Evolutionary conservation across 2,797 vertebrate genomes (phyloP).

Genomic region (Onychomys leucogaster): DNA sequence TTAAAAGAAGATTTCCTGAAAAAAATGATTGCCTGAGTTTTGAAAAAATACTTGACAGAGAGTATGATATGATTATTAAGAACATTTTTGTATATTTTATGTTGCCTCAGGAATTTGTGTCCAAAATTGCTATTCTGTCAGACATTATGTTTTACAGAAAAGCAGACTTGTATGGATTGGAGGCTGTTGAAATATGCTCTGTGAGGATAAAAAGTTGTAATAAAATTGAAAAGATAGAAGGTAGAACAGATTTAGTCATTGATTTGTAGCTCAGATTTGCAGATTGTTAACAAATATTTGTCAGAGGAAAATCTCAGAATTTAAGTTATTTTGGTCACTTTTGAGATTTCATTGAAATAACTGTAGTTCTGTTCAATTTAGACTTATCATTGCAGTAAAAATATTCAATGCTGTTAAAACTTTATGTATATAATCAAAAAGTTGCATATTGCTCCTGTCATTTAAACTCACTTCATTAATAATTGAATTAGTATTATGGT

Average conservation of each 20-base stretch:
- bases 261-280: neutral
- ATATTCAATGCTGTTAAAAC: constrained; percentile 15
- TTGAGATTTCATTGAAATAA: neutral
- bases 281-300: constrained; percentile 52
- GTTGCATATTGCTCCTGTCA: neutral
- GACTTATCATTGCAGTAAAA: neutral
- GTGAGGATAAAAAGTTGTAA: neutral
- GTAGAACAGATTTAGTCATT: constrained; percentile 41
- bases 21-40: neutral
- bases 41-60: constrained; percentile 51
- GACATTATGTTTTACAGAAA: constrained; percentile 27
- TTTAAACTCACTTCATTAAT: constrained; percentile 40
- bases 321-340: constrained; percentile 35
- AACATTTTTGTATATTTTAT: constrained; percentile 60
- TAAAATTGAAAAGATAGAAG: neutral
- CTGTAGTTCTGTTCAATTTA: neutral
- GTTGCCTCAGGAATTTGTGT: constrained; percentile 39
- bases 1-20: constrained; percentile 12
- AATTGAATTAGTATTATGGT: neutral
- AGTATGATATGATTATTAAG: constrained; percentile 2
- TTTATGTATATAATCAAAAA: neutral
- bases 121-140: constrained; percentile 16
- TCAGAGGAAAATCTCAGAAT: constrained; percentile 22
- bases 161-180: constrained; percentile 16
- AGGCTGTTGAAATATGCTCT: neutral